A percentile compares a stretch with the other conserved stretches of the same genome.
Evolutionary conservation across 2,113 vertebrate species (phyloP).

Genomic region (Rhinolophus ferrumequinum): DNA sequence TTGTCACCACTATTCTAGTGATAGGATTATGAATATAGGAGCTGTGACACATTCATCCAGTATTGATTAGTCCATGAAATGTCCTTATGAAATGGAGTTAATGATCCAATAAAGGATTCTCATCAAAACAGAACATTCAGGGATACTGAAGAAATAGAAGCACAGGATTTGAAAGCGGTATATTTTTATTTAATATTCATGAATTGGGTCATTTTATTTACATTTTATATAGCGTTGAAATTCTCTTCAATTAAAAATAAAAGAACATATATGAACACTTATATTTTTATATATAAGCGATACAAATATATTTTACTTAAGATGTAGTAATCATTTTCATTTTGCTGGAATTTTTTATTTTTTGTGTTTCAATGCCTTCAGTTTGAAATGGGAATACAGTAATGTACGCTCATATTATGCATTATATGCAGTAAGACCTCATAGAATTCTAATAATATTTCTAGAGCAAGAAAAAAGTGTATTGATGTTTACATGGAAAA

Average conservation of each 20-base stretch:
- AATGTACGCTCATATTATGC: neutral
- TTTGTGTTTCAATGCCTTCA: neutral
- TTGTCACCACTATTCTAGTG: neutral
- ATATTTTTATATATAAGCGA: neutral
- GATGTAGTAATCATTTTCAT: neutral
- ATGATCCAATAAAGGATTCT: neutral
- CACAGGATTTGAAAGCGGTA: neutral
- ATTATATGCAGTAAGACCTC: neutral
- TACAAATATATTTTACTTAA: neutral
- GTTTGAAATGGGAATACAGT: neutral
- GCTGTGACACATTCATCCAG: neutral
- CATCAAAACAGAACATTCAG: neutral
- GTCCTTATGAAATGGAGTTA: slow-evolving; percentile 22
- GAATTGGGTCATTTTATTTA: neutral
- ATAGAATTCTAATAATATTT: neutral
- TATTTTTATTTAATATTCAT: neutral
- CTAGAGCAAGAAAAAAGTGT: neutral
- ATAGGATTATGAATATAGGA: neutral
- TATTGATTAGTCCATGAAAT: neutral
- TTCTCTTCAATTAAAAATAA: neutral
- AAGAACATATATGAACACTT: neutral
- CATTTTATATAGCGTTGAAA: neutral
- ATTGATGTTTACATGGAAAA: neutral
- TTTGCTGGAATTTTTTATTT: neutral
- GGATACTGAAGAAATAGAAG: neutral